Evolutionary conservation across 2,113 vertebrate genomes (phyloP), one percentile per base, ranked within the genome.

Genomic region (Lepisosteus osseus): DNA sequence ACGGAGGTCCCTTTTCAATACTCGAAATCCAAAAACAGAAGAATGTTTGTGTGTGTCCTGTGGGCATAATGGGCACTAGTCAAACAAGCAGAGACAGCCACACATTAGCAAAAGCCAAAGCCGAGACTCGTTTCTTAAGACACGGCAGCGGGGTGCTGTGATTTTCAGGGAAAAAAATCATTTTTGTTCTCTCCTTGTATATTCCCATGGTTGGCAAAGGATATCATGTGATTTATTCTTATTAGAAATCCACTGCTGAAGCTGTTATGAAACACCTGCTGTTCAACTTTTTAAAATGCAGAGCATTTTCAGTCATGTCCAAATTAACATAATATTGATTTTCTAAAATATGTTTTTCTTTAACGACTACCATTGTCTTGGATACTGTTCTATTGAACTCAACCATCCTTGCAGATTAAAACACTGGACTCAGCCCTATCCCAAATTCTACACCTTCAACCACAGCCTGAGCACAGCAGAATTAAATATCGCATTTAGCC

Each of bases 321-420:
- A 29, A 29, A 29, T 29, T 29, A 29, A 29, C 29, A 29, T 29
- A 1, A 29, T 29, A 29, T 29, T 29, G 29, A 29, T 29, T 29
- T 29, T 29, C 29, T 29, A 29, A 12, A 72, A 76, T 69, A 80
- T 68, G 45, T 11, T 2, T 51, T 12, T 77, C 73, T 77, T 69
- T 71, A 73, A 9, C 71, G 29, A 29, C 29, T 61, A 71, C 14
- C 62, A 61, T 67, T 67, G 73, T 29, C 29, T 29, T 29, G 29
- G 29, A 29, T 29, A 29, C 29, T 29, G 29, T 29, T 29, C 29
- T 29, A 56, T 72, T 9, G 54, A 74, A 72, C 70, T 62, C 79
- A 81, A 81, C n/a, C 64, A 63, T 64, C 73, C 76, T 76, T 75
- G 68, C 74, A 55, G 45, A 0, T 14, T 14, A 42, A 68, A 68